Percentiles rank a stretch among this genome's conserved stretches.
Evolutionary conservation across 1,140 invertebrate genomes (phyloP).

Genomic region (Coelopa frigida): DNA sequence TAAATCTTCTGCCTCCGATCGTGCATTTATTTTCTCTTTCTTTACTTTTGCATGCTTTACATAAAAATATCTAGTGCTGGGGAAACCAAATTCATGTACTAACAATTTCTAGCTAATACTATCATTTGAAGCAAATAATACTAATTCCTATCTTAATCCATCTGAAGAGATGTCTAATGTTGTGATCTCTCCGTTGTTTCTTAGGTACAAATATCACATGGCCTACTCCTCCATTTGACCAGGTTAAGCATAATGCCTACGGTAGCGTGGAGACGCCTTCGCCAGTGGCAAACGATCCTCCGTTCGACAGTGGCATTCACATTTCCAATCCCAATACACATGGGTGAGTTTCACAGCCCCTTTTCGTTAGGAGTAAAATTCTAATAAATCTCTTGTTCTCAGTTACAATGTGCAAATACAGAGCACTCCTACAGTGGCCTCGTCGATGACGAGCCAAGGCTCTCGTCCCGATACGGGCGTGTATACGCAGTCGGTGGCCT

Average conservation of each 20-base stretch:
- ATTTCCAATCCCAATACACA: conserved; percentile 43
- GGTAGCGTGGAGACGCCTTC: conserved; percentile 42
- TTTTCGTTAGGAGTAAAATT: neutral
- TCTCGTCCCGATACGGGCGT: conserved; percentile 44
- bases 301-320: conserved; percentile 33
- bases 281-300: conserved; percentile 38
- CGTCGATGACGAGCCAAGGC: conserved; percentile 37
- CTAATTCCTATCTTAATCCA: too few relatives aligned
- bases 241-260: conserved; percentile 39
- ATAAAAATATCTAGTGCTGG: too few relatives aligned
- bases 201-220: conserved; percentile 38
- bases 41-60: too few relatives aligned
- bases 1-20: too few relatives aligned
- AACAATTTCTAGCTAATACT: too few relatives aligned
- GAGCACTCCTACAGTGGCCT: conserved; percentile 38
- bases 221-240: conserved; percentile 39
- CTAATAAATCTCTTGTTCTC: neutral
- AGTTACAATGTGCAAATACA: conserved; percentile 43
- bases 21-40: too few relatives aligned
- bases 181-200: too few relatives aligned
- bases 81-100: too few relatives aligned
- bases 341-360: conserved; percentile 23
- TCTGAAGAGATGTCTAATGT: too few relatives aligned
- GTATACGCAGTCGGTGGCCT: conserved; percentile 37
- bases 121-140: too few relatives aligned